phyloP scores from a whole-genome alignment of 1,140 invertebrate species.

The Zelostemma sp. region DNA sequence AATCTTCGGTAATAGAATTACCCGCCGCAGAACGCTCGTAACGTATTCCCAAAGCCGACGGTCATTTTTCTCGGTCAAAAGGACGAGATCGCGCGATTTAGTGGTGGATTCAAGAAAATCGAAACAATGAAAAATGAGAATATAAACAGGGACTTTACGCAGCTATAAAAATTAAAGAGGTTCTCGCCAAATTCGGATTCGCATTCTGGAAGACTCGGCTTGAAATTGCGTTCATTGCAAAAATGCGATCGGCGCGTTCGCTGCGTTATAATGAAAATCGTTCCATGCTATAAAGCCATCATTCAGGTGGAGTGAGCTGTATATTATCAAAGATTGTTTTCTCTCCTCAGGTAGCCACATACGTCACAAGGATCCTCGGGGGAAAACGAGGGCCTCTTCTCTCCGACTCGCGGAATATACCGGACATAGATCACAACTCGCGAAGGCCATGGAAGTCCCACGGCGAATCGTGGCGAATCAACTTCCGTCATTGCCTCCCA shows the following conservation, averaged over 20 bases:
- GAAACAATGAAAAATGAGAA: too few relatives aligned
- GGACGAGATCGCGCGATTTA: slow-evolving; percentile 63
- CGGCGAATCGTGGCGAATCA: slow-evolving; percentile 68
- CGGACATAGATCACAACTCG: slow-evolving; percentile 67
- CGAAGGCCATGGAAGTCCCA: slow-evolving; percentile 60
- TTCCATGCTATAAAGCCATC: slow-evolving; percentile 46
- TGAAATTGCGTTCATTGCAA: too few relatives aligned
- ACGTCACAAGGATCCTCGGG: slow-evolving; percentile 65
- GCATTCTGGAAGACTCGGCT: too few relatives aligned
- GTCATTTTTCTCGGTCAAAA: slow-evolving; percentile 70
- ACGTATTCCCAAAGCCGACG: slow-evolving; percentile 70
- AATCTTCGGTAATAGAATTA: slow-evolving; percentile 70
- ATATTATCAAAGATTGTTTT: slow-evolving; percentile 71
- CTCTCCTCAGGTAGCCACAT: slow-evolving; percentile 71
- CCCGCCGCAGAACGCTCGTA: slow-evolving; percentile 66
- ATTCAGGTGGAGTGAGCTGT: slow-evolving; percentile 59
- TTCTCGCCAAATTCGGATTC: too few relatives aligned
- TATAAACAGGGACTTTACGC: too few relatives aligned
- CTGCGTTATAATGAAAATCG: slow-evolving; percentile 44
- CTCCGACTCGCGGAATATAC: slow-evolving; percentile 58
- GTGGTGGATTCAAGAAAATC: too few relatives aligned
- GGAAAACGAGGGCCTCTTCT: slow-evolving; percentile 52
- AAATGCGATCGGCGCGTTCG: slow-evolving; percentile 30
- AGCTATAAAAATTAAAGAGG: too few relatives aligned
- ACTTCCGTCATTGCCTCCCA: slow-evolving; percentile 69